Evolutionary conservation across 1,140 invertebrate genomes (phyloP).

Genomic region (Drosophila tropicalis): DNA sequence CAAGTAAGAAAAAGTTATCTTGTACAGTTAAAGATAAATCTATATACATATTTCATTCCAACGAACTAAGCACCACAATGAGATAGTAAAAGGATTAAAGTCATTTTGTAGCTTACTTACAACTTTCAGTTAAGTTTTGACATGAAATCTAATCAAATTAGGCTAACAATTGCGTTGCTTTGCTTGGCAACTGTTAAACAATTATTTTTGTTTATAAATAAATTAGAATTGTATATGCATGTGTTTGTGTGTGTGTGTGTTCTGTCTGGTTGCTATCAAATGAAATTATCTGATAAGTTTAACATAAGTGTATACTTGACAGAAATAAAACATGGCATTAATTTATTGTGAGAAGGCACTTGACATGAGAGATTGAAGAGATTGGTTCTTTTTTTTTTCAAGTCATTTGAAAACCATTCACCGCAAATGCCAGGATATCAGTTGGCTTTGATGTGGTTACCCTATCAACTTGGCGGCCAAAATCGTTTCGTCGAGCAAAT

Average conservation of each 20-base stretch:
- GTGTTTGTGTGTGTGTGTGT: neutral
- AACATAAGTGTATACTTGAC: neutral
- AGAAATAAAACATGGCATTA: neutral
- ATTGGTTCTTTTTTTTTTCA: neutral
- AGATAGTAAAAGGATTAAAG: too few relatives aligned
- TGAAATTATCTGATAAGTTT: conserved; percentile 2
- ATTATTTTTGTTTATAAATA: conserved; percentile 8
- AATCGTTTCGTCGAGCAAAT: neutral
- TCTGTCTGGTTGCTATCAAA: conserved; percentile 6
- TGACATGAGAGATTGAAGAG: neutral
- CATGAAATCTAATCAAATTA: neutral
- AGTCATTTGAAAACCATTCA: conserved; percentile 1
- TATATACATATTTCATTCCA: too few relatives aligned
- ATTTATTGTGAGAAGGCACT: neutral
- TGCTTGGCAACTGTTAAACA: conserved; percentile 10
- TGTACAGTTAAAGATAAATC: too few relatives aligned
- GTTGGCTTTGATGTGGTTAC: conserved; percentile 9
- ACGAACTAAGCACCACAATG: too few relatives aligned
- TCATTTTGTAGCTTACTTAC: neutral
- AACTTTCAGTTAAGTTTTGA: too few relatives aligned
- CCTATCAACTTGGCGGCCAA: neutral
- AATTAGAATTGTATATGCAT: neutral
- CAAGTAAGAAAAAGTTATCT: too few relatives aligned
- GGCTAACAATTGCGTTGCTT: neutral
- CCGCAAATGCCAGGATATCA: neutral